A percentile compares a stretch with the other conserved stretches of the same genome.
Conservation (phyloP, 2,113 vertebrate species). For the Periophthalmodon schlosseri region DNA sequence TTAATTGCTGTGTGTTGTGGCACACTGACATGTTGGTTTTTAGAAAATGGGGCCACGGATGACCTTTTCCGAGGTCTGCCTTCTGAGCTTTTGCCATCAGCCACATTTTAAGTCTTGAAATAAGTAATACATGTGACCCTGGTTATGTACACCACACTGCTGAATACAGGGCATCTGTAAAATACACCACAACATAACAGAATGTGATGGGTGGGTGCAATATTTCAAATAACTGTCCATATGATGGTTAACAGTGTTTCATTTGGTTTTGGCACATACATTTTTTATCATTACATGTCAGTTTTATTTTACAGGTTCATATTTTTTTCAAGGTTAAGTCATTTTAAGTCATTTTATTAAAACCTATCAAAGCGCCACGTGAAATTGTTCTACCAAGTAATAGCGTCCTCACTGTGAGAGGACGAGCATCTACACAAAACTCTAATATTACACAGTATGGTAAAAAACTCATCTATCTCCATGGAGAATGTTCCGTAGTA, state of each 20-base stretch:
- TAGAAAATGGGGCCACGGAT: slow-evolving; percentile 41
- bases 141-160: slow-evolving; percentile 26
- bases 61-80: slow-evolving; percentile 48
- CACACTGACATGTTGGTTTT: slow-evolving; percentile 41
- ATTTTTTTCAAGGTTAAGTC: not conserved
- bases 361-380: not conserved
- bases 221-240: slow-evolving; percentile 5
- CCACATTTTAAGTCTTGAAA: slow-evolving; percentile 54
- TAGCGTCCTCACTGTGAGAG: too few species aligned
- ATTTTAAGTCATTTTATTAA: not conserved
- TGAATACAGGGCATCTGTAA: slow-evolving; percentile 45
- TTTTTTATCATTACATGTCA: not conserved
- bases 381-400: not conserved
- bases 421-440: too few species aligned
- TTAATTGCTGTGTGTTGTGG: slow-evolving; percentile 51
- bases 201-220: slow-evolving; percentile 17
- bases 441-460: not conserved
- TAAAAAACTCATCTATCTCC: not conserved
- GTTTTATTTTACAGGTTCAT: not conserved
- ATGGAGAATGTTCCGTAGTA: not conserved
- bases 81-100: slow-evolving; percentile 40
- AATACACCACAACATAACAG: slow-evolving; percentile 42
- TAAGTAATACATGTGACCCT: slow-evolving; percentile 40
- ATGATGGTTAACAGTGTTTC: slow-evolving; percentile 4
- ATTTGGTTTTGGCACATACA: not conserved